These are phyloP conservation scores for Silurus meridionalis DNA, from an alignment of 2,113 vertebrate species.

Conservation along the genomic window DNA sequence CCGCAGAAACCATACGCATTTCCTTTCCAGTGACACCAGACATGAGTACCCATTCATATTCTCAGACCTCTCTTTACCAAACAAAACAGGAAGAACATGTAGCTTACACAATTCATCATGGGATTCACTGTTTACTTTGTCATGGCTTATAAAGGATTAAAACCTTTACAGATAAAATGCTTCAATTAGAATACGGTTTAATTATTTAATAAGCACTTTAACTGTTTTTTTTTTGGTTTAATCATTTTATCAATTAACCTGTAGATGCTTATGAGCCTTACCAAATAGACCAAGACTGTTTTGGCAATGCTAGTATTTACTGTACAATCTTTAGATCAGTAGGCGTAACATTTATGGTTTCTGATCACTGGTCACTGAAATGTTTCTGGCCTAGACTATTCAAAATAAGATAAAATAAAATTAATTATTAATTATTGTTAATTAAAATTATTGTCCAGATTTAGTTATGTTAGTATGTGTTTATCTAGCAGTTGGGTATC, in stretches of 20 bases:
- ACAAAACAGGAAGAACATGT: slow-evolving; percentile 51
- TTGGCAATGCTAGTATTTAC: slow-evolving; percentile 33
- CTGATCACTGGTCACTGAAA: neutral
- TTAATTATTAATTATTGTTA: too few species aligned
- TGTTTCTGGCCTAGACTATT: neutral
- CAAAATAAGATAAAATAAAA: too few species aligned
- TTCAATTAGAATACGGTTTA: slow-evolving; percentile 51
- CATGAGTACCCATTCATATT: slow-evolving; percentile 48
- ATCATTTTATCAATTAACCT: neutral
- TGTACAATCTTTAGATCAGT: neutral
- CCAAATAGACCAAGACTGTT: slow-evolving; percentile 43
- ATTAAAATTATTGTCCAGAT: too few species aligned
- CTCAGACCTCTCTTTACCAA: slow-evolving; percentile 46
- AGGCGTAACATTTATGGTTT: neutral
- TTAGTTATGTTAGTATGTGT: neutral
- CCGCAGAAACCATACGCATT: slow-evolving; percentile 40
- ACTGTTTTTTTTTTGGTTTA: neutral
- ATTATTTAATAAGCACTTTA: neutral
- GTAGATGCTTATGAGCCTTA: neutral
- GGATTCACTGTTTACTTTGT: slow-evolving; percentile 49
- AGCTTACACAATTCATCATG: slow-evolving; percentile 59
- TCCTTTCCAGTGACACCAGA: slow-evolving; percentile 35
- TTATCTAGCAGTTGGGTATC: neutral
- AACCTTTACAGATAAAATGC: neutral
- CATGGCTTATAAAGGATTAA: slow-evolving; percentile 32